Conservation (phyloP, 1,140 invertebrate genomes). For the Eupeodes corollae region DNA sequence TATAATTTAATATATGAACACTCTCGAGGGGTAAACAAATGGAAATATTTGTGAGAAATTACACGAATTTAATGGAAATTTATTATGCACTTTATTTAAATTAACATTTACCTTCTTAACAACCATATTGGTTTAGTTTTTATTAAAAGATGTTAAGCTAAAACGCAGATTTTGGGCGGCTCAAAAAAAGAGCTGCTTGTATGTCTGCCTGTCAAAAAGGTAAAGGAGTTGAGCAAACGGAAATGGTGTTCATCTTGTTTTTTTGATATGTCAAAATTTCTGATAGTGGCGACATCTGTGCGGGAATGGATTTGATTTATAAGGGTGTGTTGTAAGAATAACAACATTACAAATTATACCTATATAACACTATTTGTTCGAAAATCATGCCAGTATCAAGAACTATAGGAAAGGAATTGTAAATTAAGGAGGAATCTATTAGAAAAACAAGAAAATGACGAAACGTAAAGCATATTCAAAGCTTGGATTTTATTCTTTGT, state of each 20-base stretch:
- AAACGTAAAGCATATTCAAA: no score
- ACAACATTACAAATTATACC: no score
- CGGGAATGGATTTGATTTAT: no score
- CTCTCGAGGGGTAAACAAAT: conserved; percentile 4
- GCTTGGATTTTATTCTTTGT: no score
- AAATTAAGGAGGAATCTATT: no score
- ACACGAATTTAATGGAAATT: background rate
- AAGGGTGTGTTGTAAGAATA: no score
- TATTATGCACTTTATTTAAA: conserved; percentile 6
- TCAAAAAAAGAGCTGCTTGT: conserved; percentile 27
- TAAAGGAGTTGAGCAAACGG: conserved; percentile 31
- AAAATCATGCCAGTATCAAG: no score
- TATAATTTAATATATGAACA: conserved; percentile 6
- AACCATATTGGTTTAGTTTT: conserved; percentile 34
- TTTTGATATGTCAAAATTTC: background rate
- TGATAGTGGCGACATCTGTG: no score
- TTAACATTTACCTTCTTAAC: conserved; percentile 32
- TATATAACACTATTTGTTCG: no score
- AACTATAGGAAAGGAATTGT: no score
- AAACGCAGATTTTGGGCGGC: conserved; percentile 28
- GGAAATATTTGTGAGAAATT: background rate
- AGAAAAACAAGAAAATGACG: no score
- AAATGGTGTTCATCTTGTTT: conserved; percentile 18
- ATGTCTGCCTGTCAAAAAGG: conserved; percentile 35
- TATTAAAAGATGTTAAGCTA: conserved; percentile 23